Percentiles rank a stretch among this genome's conserved stretches.
Evolutionary conservation across 2,888 invertebrate genomes (phyloP).

Genomic region (Leptopilina myrica): DNA sequence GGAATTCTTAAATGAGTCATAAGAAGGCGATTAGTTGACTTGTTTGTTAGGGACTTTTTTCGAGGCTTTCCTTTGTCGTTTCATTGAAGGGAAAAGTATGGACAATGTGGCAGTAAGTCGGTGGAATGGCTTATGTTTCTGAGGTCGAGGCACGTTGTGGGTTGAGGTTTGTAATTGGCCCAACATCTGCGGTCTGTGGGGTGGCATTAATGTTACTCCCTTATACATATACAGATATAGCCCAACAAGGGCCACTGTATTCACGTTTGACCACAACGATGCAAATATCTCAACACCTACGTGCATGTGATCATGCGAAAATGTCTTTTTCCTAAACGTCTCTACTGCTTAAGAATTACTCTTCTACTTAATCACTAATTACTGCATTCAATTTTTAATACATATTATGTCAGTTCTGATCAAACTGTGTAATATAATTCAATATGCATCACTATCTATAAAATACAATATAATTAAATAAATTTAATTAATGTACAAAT

Average conservation of each 20-base stretch:
- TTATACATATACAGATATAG: conserved; percentile 30
- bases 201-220: conserved; percentile 74
- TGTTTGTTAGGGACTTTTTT: conserved; percentile 42
- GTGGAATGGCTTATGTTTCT: conserved; percentile 58
- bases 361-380: no score
- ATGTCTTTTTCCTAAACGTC: conserved; percentile 6
- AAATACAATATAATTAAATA: no score
- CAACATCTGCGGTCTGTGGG: conserved; percentile 76
- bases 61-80: conserved; percentile 24
- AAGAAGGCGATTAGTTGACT: conserved; percentile 10
- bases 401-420: no score
- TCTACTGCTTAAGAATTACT: background rate
- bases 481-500: no score
- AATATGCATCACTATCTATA: no score
- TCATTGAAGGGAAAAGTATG: conserved; percentile 33
- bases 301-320: conserved; percentile 14
- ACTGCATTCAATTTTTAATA: no score
- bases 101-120: conserved; percentile 80
- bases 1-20: background rate
- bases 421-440: no score
- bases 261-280: conserved; percentile 13
- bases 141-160: conserved; percentile 55
- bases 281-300: conserved; percentile 27
- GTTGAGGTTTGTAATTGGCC: conserved; percentile 75
- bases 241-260: conserved; percentile 17